Evolutionary conservation across 2,113 vertebrate species (phyloP), one percentile per base, ranked within the genome.

Genomic region (Varanus komodoensis): DNA sequence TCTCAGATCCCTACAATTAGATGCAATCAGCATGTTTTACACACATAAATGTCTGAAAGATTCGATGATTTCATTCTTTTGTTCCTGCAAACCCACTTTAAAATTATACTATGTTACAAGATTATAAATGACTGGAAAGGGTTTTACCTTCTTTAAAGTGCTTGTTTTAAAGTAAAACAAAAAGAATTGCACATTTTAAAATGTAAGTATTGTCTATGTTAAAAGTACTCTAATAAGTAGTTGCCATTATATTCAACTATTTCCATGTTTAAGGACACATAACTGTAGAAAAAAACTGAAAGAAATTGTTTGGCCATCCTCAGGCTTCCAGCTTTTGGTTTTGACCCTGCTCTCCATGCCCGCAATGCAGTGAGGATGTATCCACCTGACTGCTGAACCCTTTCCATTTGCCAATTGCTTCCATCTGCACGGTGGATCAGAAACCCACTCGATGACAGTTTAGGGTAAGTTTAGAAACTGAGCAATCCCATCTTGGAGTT

Each of bases 1-100:
- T 95, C 94, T 95, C 87, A 74, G 54, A 94, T 93, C 90, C 90
- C 87, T 91, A 90, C 87, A 95, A 95, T 95, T 95, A 96, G 92
- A 95, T 93, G 90, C 86, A 94, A 93, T 95, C 95, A 86, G 85
- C 61, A 68, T 73, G 88, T 92, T 93, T 94, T 84, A 71, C 86
- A 7, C 50, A 19, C 91, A 91, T 87, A 95, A 95, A 93, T 67
- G 82, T 91, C 91, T 93, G 90, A 93, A 11, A 7, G 82, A 92
- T 92, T 88, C 88, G 86, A 83, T 94, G 87, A 94, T 94, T 95
- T 94, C 94, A 95, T 93, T 89, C 86, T 93, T 94, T 93, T 93
- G 82, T 90, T 90, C 74, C 79, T 71, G 48, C 87, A 92, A 92
- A 86, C 75, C 87, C 93, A 73, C 71, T 90, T 82, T 94, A 84